Evolutionary conservation across 2,888 invertebrate species (phyloP), one percentile per base, ranked within the genome.

Genomic region (Hypomecis punctinalis): DNA sequence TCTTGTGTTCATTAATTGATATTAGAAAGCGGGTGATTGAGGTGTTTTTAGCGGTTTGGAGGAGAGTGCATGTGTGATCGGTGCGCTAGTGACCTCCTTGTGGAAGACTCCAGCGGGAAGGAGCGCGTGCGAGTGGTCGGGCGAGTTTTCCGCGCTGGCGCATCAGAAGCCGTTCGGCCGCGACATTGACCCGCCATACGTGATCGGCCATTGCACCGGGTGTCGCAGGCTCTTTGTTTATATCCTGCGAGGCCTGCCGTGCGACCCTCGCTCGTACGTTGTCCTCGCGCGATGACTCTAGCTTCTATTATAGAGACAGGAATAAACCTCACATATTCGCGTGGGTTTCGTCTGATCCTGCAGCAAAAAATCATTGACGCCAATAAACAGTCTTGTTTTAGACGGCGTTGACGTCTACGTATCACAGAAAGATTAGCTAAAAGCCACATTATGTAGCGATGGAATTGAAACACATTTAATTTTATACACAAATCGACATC

Each of bases 151-250:
- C 83, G 82, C 75, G 75, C 83, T 85, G 85, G 79, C 85, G 84
- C 86, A 85, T 84, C 87, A 85, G 78, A 85, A 85, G 89, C 82
- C 83, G 84, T 79, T 80, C 79, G 89, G 78, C 88, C 91, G 87
- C 91, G 92, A 92, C 92, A 92, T 91, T 92, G 93, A 93, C 90
- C 92, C 85, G 85, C 79, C 85, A 84, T 86, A 86, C 85, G 81
- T 84, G 88, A 85, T 86, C 90, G 92, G 92, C 82, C 92, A 90
- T 88, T 91, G 92, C 92, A 89, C 92, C 79, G 86, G 77, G 80
- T 89, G 89, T 90, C 88, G 88, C 88, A 91, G 91, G 81, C 89
- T 91, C 90, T 91, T 92, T 92, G 91, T 92, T 92, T 92, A 90
- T 89, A 83, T 89, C 90, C 91, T 90, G 82, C 79, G 81, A 81